Base-by-base conservation (phyloP, 2,797 vertebrate genomes). In the Chloroceryle inda region DNA sequence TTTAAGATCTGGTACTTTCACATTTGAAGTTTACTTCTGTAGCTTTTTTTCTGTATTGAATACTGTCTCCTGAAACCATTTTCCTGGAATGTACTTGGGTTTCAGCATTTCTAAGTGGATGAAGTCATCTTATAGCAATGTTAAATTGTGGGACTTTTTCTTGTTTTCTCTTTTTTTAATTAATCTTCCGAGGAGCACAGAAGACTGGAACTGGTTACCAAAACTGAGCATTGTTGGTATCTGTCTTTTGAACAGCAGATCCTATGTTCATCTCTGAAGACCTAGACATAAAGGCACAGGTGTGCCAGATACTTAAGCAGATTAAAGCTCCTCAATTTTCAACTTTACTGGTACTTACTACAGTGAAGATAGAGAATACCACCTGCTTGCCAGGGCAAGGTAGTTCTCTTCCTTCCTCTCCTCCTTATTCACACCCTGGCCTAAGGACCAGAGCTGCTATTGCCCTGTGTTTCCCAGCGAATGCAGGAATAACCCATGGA, bases 1-100 rank as follows among this genome's bases (percentile, higher is more conserved):
- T 90, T 90, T 85, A 87, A 92, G 87, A 88, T 92, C 76, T 64
- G 13, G 68, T 94, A 67, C 88, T 94, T 95, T 82, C 69, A 88
- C 4, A 6, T 84, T 67, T 91, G 74, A 94, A 94, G 84, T 95
- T 97, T 93, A 95, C 76, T 92, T 86, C 11, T 50, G 61, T 50
- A 81, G 88, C 50, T 88, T 94, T 96, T 96, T 63, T 53, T 58
- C 55, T 45, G 24, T 86, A 68, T 38, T 80, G 50, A 93, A 49
- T 88, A 50, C 61, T 58, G 40, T 71, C 88, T 94, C 52, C 73
- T 80, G 47, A 86, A 97, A 78, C 33, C 1, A 0, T 78, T 94
- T 91, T 64, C 49, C 67, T 75, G 76, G 38, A 59, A 88, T 13
- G 40, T 59, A 56, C 56, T 89, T 84, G 53, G 42, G 14, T 63